phyloP scores from a whole-genome alignment of 2,113 vertebrate genomes.

The Azemiops feae region DNA sequence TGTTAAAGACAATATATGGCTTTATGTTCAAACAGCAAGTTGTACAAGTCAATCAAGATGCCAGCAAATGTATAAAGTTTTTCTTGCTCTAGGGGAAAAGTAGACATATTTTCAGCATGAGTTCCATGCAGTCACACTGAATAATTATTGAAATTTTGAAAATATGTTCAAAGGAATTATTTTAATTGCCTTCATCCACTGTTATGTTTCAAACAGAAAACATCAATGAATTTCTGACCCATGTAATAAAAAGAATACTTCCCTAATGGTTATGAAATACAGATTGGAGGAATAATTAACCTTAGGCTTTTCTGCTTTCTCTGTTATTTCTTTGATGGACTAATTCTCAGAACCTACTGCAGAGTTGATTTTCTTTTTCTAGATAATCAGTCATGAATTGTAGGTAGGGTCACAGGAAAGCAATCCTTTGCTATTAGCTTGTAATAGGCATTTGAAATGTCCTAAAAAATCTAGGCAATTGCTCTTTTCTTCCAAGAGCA shows the following conservation, averaged over 20 bases:
- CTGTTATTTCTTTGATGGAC: constrained; percentile 31
- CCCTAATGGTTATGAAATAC: constrained; percentile 45
- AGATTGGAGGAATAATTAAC: constrained; percentile 40
- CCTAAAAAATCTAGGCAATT: constrained; percentile 23
- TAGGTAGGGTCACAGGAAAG: constrained; percentile 30
- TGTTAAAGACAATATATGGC: not conserved
- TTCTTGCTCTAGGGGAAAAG: accelerated
- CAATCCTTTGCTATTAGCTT: constrained; percentile 40
- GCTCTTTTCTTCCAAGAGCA: constrained; percentile 36
- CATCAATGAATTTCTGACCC: constrained; percentile 35
- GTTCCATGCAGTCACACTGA: accelerated
- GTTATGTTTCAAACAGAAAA: constrained; percentile 30
- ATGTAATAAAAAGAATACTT: constrained; percentile 2
- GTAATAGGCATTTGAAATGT: constrained; percentile 41
- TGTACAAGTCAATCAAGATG: not conserved
- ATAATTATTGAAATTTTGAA: not conserved
- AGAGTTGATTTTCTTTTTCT: constrained; percentile 45
- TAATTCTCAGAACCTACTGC: constrained; percentile 50
- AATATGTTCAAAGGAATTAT: constrained; percentile 16
- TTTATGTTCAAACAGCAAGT: not conserved
- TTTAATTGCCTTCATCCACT: constrained; percentile 35
- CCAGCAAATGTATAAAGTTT: accelerated
- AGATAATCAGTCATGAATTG: constrained; percentile 44
- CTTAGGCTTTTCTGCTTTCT: constrained; percentile 29
- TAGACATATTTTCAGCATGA: not conserved